phyloP scores from a whole-genome alignment of 1,140 invertebrate species.

The Anastatus disparis region DNA sequence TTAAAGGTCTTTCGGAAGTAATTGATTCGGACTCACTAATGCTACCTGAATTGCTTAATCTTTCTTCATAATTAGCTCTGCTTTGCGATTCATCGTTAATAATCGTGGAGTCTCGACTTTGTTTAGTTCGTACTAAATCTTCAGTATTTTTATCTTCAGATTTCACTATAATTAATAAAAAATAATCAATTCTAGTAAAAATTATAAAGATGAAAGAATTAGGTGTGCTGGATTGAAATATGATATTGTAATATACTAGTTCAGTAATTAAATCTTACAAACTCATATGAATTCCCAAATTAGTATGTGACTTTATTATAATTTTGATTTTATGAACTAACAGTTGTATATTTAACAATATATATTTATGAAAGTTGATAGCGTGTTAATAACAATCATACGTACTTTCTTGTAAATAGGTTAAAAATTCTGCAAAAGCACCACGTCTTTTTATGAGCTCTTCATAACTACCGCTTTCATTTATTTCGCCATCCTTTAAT shows the following conservation, averaged over 20 bases:
- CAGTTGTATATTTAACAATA: too few species aligned
- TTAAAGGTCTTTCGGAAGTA: slow-evolving; percentile 57
- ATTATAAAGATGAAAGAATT: too few species aligned
- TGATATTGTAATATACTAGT: too few species aligned
- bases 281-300: too few species aligned
- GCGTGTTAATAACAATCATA: too few species aligned
- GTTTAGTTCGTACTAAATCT: slow-evolving; percentile 81
- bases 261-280: too few species aligned
- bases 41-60: slow-evolving; percentile 71
- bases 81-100: slow-evolving; percentile 73
- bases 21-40: slow-evolving; percentile 71
- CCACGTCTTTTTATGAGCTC: slow-evolving; percentile 84
- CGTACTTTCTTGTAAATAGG: slow-evolving; percentile 80
- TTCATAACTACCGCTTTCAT: slow-evolving; percentile 86
- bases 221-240: too few species aligned
- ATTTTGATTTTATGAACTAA: too few species aligned
- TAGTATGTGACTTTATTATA: too few species aligned
- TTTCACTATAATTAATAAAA: slow-evolving; percentile 54
- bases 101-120: slow-evolving; percentile 76
- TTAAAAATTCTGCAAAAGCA: slow-evolving; percentile 83
- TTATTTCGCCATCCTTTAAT: slow-evolving; percentile 83
- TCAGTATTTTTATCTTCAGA: slow-evolving; percentile 58
- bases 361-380: too few species aligned
- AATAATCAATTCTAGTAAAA: not conserved
- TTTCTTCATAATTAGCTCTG: slow-evolving; percentile 72